phyloP scores from a whole-genome alignment of 2,888 invertebrate genomes.

The Salticus scenicus region DNA sequence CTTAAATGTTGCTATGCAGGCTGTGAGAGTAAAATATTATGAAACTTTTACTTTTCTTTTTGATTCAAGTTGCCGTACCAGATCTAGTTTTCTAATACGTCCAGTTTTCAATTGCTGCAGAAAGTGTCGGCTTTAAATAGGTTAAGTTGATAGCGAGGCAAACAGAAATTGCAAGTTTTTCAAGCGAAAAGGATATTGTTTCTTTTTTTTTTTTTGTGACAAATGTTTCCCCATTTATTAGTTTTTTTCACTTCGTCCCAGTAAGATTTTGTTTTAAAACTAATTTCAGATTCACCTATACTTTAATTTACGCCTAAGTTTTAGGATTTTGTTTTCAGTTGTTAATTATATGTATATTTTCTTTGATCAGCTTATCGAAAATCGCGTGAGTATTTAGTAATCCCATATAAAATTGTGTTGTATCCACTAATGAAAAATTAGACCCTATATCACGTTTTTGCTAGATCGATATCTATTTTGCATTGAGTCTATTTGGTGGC shows the following conservation, averaged over 20 bases:
- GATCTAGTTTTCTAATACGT: conserved; percentile 43
- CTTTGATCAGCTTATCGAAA: conserved; percentile 29
- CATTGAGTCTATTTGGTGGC: no score
- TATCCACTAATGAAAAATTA: no score
- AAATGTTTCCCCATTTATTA: conserved; percentile 49
- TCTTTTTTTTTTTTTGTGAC: conserved; percentile 55
- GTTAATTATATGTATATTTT: conserved; percentile 50
- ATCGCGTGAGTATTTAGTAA: background rate
- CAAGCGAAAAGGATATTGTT: conserved; percentile 63
- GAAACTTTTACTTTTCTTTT: no score
- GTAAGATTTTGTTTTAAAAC: conserved; percentile 18
- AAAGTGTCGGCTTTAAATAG: conserved; percentile 51
- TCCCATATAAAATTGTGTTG: background rate
- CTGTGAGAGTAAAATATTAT: no score
- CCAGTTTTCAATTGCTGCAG: conserved; percentile 36
- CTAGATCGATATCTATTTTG: no score
- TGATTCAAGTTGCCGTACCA: background rate
- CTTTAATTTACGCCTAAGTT: conserved; percentile 41
- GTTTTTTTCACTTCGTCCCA: background rate
- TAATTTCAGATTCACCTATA: background rate
- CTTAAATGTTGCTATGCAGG: no score
- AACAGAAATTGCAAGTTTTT: conserved; percentile 56
- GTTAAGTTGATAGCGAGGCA: conserved; percentile 63
- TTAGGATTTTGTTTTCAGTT: conserved; percentile 45
- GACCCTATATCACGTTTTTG: no score